Percentiles rank a stretch among this genome's conserved stretches.
phyloP scores from a whole-genome alignment of 2,113 vertebrate species.

The Dasyornis broadbenti region DNA sequence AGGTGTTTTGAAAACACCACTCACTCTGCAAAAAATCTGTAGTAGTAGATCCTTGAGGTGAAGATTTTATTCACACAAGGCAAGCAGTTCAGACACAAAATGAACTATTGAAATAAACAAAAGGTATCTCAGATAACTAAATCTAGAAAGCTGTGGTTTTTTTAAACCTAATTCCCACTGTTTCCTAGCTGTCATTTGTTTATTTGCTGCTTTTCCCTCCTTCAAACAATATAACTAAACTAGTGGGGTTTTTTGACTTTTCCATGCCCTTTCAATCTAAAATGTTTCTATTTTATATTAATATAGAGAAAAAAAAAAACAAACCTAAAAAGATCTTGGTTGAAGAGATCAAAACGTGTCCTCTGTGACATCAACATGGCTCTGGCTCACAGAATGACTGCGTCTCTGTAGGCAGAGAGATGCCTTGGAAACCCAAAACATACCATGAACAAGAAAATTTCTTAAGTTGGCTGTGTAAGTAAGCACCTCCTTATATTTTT shows the following conservation, averaged over 20 bases:
- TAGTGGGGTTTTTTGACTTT: background rate
- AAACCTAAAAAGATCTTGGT: background rate
- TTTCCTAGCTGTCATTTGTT: background rate
- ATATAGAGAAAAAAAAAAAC: background rate
- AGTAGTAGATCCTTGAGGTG: background rate
- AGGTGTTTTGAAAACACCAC: slow-evolving; percentile 6
- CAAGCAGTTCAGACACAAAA: background rate
- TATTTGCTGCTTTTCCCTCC: background rate
- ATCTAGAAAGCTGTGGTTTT: background rate
- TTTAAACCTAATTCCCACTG: background rate
- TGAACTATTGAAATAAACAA: background rate
- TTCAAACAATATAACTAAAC: background rate
- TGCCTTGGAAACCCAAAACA: background rate
- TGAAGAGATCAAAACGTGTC: background rate
- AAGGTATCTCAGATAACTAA: background rate
- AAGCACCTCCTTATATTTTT: background rate
- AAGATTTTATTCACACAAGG: background rate
- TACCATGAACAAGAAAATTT: background rate
- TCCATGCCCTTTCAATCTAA: background rate
- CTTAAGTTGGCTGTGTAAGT: background rate
- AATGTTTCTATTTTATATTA: background rate
- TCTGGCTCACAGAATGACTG: background rate
- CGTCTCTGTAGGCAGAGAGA: background rate
- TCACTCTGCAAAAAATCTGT: background rate
- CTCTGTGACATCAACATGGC: background rate